phyloP scores from a whole-genome alignment of 1,140 invertebrate species.

The Micrasema minimum region DNA sequence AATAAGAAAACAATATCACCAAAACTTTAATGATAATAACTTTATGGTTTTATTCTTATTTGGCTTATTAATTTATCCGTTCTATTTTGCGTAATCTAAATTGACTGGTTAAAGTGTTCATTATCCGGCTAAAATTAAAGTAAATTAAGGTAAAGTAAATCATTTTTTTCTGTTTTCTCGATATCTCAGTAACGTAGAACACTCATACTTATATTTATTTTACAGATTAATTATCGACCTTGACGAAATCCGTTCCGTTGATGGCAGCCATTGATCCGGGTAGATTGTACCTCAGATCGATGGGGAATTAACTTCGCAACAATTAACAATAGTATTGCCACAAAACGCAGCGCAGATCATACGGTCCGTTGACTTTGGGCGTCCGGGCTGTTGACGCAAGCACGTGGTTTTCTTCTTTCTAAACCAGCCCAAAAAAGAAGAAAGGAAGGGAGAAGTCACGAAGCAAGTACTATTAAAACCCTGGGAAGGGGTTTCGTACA shows the following conservation, averaged over 20 bases:
- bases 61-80: too few relatives aligned
- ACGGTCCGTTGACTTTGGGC: neutral
- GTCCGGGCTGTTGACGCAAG: too few relatives aligned
- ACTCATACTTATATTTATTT: too few relatives aligned
- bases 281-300: neutral
- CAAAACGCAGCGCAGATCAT: neutral
- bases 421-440: too few relatives aligned
- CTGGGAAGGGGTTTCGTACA: too few relatives aligned
- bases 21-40: too few relatives aligned
- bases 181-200: neutral
- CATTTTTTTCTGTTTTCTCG: neutral
- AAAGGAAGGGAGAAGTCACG: too few relatives aligned
- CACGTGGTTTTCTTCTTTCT: too few relatives aligned
- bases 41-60: too few relatives aligned
- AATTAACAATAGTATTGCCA: neutral
- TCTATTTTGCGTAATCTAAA: neutral
- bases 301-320: constrained; percentile 6
- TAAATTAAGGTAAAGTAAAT: too few relatives aligned
- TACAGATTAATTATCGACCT: constrained; percentile 1
- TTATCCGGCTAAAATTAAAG: constrained; percentile 1
- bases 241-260: constrained; percentile 14
- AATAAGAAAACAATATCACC: too few relatives aligned
- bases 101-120: neutral
- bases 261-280: constrained; percentile 16
- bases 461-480: too few relatives aligned